Base-by-base conservation (phyloP, 2,797 vertebrate species). In the Jordanella pulchra region DNA sequence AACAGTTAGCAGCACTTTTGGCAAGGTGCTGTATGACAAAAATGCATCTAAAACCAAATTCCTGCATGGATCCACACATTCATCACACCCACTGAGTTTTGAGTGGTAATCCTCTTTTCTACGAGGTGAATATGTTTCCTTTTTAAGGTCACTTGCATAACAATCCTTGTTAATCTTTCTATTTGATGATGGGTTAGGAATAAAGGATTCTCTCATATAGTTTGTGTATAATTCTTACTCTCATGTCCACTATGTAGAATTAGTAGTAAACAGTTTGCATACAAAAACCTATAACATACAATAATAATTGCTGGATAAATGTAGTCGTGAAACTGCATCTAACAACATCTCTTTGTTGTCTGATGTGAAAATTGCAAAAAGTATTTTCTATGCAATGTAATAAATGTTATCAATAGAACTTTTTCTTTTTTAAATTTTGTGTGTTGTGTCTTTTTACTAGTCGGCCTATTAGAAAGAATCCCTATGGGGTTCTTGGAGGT, bases 151-250 rank as follows among this genome's bases (percentile, higher is more conserved):
- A 88, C 84, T 86, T 90, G 93, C 90, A 91, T 87, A 90, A 92
- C 93, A 88, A 91, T 65, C 84, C 75, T 87, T 90, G 83, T 91
- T 92, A 90, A 93, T 93, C 83, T 88, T 91, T 90, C 92, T 86
- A 89, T 91, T 91, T 87, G 90, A 90, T 74, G 76, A 89, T 86
- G 87, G 92, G 84, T 71, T 23, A 54, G 84, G 87, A 91, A 91
- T 71, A 84, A 79, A 80, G 74, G 69, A 87, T 86, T 89, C 74
- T 83, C 85, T 91, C 80, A 88, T 92, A 89, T 90, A 89, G 78
- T 80, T 78, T 66, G 30, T 15, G 72, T 69, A 58, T 64, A 65
- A 2, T 18, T 68, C 50, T 39, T 42, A 66, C 50, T 78, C 73
- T 64, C 55, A 63, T 58, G 23, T 32, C 55, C 72, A 68, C 12